Conservation (phyloP, 2,113 vertebrate species). For the Cebus imitator region DNA sequence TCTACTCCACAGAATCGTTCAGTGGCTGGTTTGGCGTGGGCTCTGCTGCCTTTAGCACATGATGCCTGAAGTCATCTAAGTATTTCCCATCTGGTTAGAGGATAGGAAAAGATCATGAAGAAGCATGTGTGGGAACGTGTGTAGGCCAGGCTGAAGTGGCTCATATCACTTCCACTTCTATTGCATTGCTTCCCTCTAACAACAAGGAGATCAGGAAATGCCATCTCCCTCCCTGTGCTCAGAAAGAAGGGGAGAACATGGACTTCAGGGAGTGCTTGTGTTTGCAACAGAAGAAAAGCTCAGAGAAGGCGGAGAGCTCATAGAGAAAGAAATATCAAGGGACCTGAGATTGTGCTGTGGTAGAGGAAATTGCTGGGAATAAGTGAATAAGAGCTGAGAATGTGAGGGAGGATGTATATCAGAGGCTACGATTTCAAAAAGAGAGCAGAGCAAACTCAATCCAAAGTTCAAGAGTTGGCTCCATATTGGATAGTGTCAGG, state of each 20-base stretch:
- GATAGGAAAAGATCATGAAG: not conserved
- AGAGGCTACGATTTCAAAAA: not conserved
- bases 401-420: not conserved
- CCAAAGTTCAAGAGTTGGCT: not conserved
- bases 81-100: not conserved
- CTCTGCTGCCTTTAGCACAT: not conserved
- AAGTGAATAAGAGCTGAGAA: not conserved
- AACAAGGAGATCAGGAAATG: too few relatives aligned
- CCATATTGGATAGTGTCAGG: not conserved
- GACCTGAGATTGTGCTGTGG: accelerated
- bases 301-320: not conserved
- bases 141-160: not conserved
- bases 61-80: too few relatives aligned
- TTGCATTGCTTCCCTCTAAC: accelerated
- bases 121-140: not conserved
- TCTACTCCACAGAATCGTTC: not conserved
- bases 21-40: not conserved
- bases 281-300: not conserved
- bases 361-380: too few relatives aligned
- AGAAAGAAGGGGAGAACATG: not conserved
- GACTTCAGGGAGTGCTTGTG: accelerated
- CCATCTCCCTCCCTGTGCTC: accelerated
- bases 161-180: too few relatives aligned
- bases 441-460: not conserved
- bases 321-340: not conserved